Evolutionary conservation across 2,888 invertebrate genomes (phyloP), one percentile per base, ranked within the genome.

Genomic region (Xylota sylvarum): DNA sequence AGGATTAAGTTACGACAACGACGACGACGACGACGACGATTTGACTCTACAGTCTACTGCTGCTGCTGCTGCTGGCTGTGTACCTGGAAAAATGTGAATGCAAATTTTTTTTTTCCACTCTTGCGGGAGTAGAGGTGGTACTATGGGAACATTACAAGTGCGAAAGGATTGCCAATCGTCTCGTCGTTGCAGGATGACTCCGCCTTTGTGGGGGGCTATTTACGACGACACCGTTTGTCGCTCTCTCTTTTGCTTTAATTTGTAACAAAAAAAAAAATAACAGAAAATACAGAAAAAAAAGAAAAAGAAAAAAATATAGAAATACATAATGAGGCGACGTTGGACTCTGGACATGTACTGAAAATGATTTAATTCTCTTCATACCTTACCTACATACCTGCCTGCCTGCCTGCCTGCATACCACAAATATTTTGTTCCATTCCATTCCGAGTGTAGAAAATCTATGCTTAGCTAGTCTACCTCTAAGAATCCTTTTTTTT

Each of bases 31-130:
- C 35, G n/a, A n/a, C n/a, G n/a, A n/a, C n/a, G n/a, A n/a, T n/a
- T n/a, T n/a, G n/a, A 77, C 17, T 30, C 35, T 19, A 27, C 52
- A 30, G 52, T n/a, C n/a, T n/a, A n/a, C n/a, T n/a, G n/a, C n/a
- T n/a, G n/a, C n/a, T n/a, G n/a, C n/a, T n/a, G n/a, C n/a, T n/a
- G n/a, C n/a, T n/a, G n/a, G 23, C 23, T 23, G 23, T 60, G 58
- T 62, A 84, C 56, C 67, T 78, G 56, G 48, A 52, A 43, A 73
- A 79, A 64, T 70, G 40, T 60, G 73, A 79, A 79, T 84, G 84
- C 84, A 79, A 84, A 84, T 80, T 80, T 56, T 79, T n/a, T n/a
- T n/a, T n/a, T n/a, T n/a, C n/a, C n/a, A n/a, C 56, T 62, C 74
- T 74, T 84, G 74, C 69, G 69, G 64, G 55, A 64, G 67, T 56